Conservation (phyloP, 2,888 invertebrate species). For the Oscheius myriophilus region DNA sequence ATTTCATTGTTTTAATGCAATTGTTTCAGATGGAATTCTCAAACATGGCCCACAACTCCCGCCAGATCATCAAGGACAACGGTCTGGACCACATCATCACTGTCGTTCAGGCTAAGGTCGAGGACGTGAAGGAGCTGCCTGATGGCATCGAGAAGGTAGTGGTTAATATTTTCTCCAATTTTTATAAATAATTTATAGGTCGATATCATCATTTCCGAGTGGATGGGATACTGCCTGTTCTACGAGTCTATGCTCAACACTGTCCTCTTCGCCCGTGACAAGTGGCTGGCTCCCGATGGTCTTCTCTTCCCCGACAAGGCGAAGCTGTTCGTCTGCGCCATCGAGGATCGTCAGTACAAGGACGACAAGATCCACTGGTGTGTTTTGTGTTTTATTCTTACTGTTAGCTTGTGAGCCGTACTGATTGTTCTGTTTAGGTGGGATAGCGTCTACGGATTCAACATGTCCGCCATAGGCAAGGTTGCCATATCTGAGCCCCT, state of each 20-base stretch:
- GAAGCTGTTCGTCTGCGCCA: slow-evolving; percentile 87
- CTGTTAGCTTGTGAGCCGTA: neutral
- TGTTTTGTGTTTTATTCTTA: slow-evolving; percentile 43
- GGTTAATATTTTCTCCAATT: neutral
- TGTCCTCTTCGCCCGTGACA: slow-evolving; percentile 95
- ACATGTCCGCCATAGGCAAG: slow-evolving; percentile 97
- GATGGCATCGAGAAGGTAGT: slow-evolving; percentile 82
- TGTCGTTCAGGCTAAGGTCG: slow-evolving; percentile 79
- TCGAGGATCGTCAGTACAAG: slow-evolving; percentile 94
- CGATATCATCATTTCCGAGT: slow-evolving; percentile 87
- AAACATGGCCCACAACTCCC: slow-evolving; percentile 95
- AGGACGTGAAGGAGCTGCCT: slow-evolving; percentile 87
- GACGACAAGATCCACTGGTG: slow-evolving; percentile 98
- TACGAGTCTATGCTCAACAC: slow-evolving; percentile 99
- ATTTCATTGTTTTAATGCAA: neutral
- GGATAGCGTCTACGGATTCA: slow-evolving; percentile 99
- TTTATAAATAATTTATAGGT: too few species aligned
- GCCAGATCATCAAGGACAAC: slow-evolving; percentile 85
- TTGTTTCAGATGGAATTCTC: slow-evolving; percentile 86
- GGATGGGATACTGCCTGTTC: slow-evolving; percentile 89
- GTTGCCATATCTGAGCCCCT: slow-evolving; percentile 97
- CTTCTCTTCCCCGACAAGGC: slow-evolving; percentile 92
- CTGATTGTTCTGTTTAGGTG: slow-evolving; percentile 77
- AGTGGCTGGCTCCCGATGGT: slow-evolving; percentile 86
- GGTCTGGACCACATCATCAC: slow-evolving; percentile 72